Percentiles rank a stretch among this genome's conserved stretches.
Conservation (phyloP, 2,113 vertebrate genomes). For the Riparia riparia region DNA sequence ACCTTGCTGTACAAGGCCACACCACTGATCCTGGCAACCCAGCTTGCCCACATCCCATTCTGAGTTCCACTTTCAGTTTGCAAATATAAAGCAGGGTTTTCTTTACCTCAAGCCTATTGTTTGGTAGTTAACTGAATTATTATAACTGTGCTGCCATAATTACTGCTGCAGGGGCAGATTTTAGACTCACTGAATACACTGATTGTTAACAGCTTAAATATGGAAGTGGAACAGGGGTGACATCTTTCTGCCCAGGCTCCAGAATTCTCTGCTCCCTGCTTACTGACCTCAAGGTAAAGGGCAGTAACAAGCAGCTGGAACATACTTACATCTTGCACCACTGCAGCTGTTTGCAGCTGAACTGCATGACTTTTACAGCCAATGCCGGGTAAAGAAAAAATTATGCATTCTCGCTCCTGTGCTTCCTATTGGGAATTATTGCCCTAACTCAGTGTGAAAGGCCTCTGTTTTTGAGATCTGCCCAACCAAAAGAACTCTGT, state of each 20-base stretch:
- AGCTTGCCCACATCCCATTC: background rate
- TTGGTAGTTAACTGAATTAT: background rate
- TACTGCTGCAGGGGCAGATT: background rate
- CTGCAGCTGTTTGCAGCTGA: background rate
- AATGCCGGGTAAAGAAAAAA: background rate
- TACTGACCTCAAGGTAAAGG: background rate
- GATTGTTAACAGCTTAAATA: background rate
- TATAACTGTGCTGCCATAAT: background rate
- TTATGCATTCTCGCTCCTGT: background rate
- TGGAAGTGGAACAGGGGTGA: background rate
- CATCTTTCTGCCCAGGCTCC: background rate
- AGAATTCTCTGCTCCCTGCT: background rate
- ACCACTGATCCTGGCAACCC: background rate
- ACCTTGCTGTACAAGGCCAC: background rate
- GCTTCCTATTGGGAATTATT: background rate
- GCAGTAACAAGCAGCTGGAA: background rate
- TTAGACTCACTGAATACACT: background rate
- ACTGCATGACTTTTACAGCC: background rate
- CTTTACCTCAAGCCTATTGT: background rate
- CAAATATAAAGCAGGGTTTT: background rate
- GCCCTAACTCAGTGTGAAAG: background rate
- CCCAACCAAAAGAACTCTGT: background rate
- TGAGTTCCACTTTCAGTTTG: fast-evolving
- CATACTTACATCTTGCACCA: fast-evolving
- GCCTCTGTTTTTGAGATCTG: background rate